Base-by-base conservation (phyloP, 2,888 invertebrate genomes). In the Pantelozetes paolii region DNA sequence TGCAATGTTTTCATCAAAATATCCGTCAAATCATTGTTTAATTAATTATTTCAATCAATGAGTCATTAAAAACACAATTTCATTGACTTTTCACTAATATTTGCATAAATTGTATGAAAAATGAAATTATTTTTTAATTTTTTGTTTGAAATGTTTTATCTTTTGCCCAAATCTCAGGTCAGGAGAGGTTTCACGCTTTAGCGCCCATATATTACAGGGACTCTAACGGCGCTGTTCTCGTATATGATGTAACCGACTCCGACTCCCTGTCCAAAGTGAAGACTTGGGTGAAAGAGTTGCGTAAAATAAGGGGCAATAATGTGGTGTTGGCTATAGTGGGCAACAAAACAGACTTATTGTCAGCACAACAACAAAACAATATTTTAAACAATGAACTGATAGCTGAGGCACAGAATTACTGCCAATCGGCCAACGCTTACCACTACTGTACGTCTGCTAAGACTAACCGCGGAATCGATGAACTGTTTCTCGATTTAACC, bases 171-270 rank as follows among this genome's bases (percentile, higher is more conserved):
- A 59, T 3, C 30, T 2, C 59, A 62, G 98, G 98, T 0, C 98
- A 99, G 82, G 98, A 99, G 83, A 89, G 90, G 79, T 94, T 92
- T 81, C 99, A 99, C 84, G 97, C 98, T 1, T 36, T 77, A 13
- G 77, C 77, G 18, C 77, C 77, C 23, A 77, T 78, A 40, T 99
- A 99, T 83, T 99, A 99, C 82, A 85, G 98, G 77, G 94, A 93
- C 82, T 96, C 97, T 32, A 93, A 98, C 84, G 98, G 98, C 78
- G 99, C 98, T 72, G 89, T 99, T 79, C 86, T 99, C 78, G 96
- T 99, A 2, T 98, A 97, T 83, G 98, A 99, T 82, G 94, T 99
- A 76, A 97, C 98, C 20, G 96, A 98, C 85, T 90, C 92, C 83
- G 92, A 94, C 81, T 95, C 96, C 0, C 97, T 98, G 84, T 89